These are phyloP conservation scores for Vireo griseus DNA, from an alignment of 2,797 vertebrate genomes.

Conservation along the genomic window DNA sequence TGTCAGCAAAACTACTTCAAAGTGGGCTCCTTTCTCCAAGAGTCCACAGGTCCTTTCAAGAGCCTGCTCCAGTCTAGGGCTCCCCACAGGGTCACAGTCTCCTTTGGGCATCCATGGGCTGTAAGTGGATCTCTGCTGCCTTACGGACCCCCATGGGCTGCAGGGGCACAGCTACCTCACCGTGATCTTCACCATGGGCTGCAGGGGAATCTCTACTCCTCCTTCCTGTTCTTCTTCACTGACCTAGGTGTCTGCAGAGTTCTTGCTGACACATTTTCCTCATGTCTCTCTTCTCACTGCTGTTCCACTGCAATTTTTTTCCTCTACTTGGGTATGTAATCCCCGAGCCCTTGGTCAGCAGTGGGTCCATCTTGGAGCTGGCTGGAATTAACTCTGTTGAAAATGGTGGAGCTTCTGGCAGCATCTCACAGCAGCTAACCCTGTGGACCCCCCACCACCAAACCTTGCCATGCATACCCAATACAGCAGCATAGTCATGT, in stretches of 20 bases:
- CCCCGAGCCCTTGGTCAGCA: background rate
- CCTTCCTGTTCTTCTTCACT: background rate
- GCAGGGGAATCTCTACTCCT: background rate
- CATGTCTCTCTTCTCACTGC: background rate
- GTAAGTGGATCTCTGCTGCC: background rate
- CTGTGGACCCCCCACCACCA: background rate
- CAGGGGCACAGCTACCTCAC: fast-evolving
- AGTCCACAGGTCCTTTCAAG: background rate
- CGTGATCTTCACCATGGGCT: fast-evolving
- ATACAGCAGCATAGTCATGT: background rate
- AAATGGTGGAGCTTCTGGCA: background rate
- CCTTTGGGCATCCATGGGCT: background rate
- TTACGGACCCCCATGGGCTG: background rate
- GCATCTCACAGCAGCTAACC: background rate
- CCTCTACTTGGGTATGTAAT: background rate
- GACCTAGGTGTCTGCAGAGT: background rate
- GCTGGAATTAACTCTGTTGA: background rate
- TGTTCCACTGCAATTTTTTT: background rate
- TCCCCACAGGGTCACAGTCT: background rate
- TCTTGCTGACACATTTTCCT: background rate
- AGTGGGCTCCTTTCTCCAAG: background rate
- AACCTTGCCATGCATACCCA: background rate
- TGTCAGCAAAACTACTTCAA: background rate
- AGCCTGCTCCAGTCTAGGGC: background rate
- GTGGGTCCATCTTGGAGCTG: background rate